Conservation (phyloP, 2,888 invertebrate species). For the Nemapogon koenigi region DNA sequence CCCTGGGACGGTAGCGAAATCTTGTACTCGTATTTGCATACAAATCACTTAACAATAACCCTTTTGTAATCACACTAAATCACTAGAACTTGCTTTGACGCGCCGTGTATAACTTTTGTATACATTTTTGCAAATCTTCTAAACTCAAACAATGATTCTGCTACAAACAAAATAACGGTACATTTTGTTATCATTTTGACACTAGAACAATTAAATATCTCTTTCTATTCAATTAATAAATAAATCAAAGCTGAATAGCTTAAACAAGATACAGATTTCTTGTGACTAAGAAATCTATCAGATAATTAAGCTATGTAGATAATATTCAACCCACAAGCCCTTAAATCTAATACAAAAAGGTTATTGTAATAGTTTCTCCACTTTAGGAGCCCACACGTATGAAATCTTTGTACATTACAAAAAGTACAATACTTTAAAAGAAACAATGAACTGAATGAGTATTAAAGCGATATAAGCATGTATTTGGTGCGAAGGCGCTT, state of each 20-base stretch:
- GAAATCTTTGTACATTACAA: too few species aligned
- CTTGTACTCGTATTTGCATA: slow-evolving; percentile 62
- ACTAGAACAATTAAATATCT: too few species aligned
- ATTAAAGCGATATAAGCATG: slow-evolving; percentile 41
- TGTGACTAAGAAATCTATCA: too few species aligned
- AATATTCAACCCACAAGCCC: too few species aligned
- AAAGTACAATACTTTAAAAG: slow-evolving; percentile 3
- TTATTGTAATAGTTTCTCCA: too few species aligned
- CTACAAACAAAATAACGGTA: slow-evolving; percentile 8
- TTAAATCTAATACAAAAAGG: too few species aligned
- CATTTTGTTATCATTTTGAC: too few species aligned
- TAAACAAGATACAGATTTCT: too few species aligned
- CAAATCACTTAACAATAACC: slow-evolving; percentile 40
- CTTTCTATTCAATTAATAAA: too few species aligned
- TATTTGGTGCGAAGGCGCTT: slow-evolving; percentile 29
- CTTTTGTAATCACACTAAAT: slow-evolving; percentile 33
- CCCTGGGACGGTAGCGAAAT: slow-evolving; percentile 48
- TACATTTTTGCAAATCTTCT: slow-evolving; percentile 17
- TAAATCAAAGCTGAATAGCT: too few species aligned
- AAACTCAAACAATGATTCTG: slow-evolving; percentile 20
- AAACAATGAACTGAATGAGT: slow-evolving; percentile 18
- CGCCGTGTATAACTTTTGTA: slow-evolving; percentile 27
- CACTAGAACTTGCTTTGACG: slow-evolving; percentile 38
- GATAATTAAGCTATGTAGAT: too few species aligned
- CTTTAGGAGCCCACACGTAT: too few species aligned